A percentile compares a stretch with the other conserved stretches of the same genome.
phyloP scores from a whole-genome alignment of 2,888 invertebrate species.

The Junonia oenone region DNA sequence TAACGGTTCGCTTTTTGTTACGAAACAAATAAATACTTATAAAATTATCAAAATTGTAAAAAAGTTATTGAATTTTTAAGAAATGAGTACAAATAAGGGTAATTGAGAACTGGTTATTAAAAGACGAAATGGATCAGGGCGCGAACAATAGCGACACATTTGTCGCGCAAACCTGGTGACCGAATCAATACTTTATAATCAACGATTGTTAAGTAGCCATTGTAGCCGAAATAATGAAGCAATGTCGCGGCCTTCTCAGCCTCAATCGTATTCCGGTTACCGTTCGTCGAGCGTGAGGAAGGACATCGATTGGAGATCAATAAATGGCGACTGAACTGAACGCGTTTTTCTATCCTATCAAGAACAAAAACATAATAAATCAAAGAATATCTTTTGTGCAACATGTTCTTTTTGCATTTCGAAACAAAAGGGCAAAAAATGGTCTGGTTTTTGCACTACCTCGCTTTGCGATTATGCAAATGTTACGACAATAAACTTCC shows the following conservation, averaged over 20 bases:
- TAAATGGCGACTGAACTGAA: constrained; percentile 53
- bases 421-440: constrained; percentile 65
- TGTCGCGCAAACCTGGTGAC: constrained; percentile 45
- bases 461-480: constrained; percentile 75
- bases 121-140: constrained; percentile 48
- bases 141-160: constrained; percentile 46
- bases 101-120: constrained; percentile 55
- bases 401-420: constrained; percentile 57
- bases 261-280: constrained; percentile 49
- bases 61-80: constrained; percentile 42
- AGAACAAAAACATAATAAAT: constrained; percentile 58
- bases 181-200: constrained; percentile 60
- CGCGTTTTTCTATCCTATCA: constrained; percentile 44
- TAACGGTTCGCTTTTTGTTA: constrained; percentile 31
- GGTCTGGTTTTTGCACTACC: constrained; percentile 61
- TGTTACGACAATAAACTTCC: constrained; percentile 64
- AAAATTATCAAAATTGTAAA: constrained; percentile 39
- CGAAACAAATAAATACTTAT: constrained; percentile 34
- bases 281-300: constrained; percentile 50
- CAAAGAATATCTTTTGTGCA: constrained; percentile 72
- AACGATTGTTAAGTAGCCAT: constrained; percentile 59
- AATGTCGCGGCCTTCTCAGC: constrained; percentile 60
- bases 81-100: constrained; percentile 48
- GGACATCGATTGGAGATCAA: constrained; percentile 52
- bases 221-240: constrained; percentile 58